These are phyloP conservation scores for Pontoporia blainvillei DNA, from an alignment of 2,113 vertebrate genomes.

Conservation along the genomic window DNA sequence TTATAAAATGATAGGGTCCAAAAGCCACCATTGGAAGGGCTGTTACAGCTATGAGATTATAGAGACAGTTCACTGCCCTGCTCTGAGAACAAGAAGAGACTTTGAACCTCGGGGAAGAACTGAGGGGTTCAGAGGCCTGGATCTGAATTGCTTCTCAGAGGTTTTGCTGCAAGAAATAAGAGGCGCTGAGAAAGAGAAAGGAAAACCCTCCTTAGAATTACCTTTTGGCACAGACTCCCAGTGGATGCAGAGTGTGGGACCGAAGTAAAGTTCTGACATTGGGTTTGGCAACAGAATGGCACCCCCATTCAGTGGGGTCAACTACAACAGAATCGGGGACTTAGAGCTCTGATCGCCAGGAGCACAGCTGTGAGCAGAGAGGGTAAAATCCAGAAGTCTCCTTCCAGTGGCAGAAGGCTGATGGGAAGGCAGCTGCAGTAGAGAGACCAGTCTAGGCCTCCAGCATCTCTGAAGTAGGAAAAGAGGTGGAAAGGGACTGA, in stretches of 20 bases:
- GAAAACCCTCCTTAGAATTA: background rate
- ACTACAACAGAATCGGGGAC: background rate
- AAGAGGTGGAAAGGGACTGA: background rate
- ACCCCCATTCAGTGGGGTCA: background rate
- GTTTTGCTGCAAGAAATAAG: background rate
- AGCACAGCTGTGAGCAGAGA: background rate
- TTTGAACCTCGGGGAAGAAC: background rate
- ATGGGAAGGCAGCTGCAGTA: background rate
- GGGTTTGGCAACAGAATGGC: background rate
- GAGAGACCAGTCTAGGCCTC: background rate
- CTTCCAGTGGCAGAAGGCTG: background rate
- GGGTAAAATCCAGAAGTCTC: background rate
- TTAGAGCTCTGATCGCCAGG: background rate
- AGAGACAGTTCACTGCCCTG: background rate
- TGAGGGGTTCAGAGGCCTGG: background rate
- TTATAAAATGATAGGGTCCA: background rate
- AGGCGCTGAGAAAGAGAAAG: background rate
- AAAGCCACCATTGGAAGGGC: background rate
- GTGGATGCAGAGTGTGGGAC: background rate
- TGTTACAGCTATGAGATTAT: background rate
- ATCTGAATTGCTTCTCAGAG: background rate
- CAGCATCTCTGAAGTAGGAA: too few species aligned
- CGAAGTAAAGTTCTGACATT: background rate
- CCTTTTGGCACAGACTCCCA: background rate
- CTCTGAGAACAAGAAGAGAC: background rate